Percentiles rank a stretch among this genome's conserved stretches.
These are phyloP conservation scores for Drosophila oshimai DNA, from an alignment of 1,140 invertebrate species.

Conservation along the genomic window DNA sequence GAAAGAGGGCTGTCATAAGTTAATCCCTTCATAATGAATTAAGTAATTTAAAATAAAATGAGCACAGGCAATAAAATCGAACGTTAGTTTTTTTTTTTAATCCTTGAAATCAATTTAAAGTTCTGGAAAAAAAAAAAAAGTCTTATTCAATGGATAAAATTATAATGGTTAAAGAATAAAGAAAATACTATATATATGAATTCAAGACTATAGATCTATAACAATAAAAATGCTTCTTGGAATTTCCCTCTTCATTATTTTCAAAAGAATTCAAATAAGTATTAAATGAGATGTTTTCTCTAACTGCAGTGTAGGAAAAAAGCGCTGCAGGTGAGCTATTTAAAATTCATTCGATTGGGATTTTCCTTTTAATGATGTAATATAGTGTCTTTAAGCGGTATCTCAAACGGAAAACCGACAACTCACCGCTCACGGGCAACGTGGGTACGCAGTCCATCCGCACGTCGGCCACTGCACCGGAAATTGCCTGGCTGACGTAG, in stretches of 20 bases:
- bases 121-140: no score
- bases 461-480: constrained; percentile 91
- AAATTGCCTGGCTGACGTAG: constrained; percentile 91
- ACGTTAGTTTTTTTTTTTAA: constrained; percentile 1
- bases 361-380: constrained; percentile 1
- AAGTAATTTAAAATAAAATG: neutral
- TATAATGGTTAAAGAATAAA: no score
- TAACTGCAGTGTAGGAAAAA: no score
- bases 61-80: neutral
- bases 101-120: no score
- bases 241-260: no score
- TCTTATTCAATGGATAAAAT: no score
- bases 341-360: neutral
- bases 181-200: no score
- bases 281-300: no score
- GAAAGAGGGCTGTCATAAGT: neutral
- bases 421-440: constrained; percentile 88
- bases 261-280: no score
- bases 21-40: neutral
- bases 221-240: no score
- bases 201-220: no score
- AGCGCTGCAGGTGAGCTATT: no score
- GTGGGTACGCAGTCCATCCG: constrained; percentile 91
- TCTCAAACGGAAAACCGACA: neutral
- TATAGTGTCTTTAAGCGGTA: neutral